Base-by-base conservation (phyloP, 2,888 invertebrate species). In the Beris morrisii region DNA sequence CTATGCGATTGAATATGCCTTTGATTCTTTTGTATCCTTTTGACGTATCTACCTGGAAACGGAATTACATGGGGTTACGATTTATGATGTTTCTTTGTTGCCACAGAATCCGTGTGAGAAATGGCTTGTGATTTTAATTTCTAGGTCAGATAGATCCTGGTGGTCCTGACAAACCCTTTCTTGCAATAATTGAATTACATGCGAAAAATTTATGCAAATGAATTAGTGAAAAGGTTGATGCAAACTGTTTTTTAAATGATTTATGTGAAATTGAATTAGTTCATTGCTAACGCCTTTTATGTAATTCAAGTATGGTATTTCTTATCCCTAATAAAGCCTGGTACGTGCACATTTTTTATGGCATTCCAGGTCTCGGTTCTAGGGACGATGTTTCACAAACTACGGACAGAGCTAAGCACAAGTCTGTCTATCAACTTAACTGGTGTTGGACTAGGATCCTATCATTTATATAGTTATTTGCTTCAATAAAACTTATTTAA, bases 1-100 rank as follows among this genome's bases (percentile, higher is more conserved):
- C 54, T 59, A 15, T 45, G 65, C 68, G 15, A 52, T 61, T 52
- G 68, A 65, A 65, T 68, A 56, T 68, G 61, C 68, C 59, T 59
- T 65, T 61, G 65, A 56, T 56, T 68, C 58, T 55, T 66, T 61
- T 56, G 55, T 45, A 46, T 61, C 55, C 50, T 50, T 22, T 61
- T 61, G 52, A 46, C n/a, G 31, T 12, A 30, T 22, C 50, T 61
- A 61, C 61, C 61, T 61, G 61, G 61, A 6, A 46, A 28, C 50
- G 28, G 28, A 5, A 11, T 38, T 58, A 2, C 45, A 28, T 28
- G 46, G 61, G 61, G 52, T 61, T 50, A 52, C 61, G 52, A 65
- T 68, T 68, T 65, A 68, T 65, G 65, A 65, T 61, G 53, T 46
- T 59, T 59, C 65, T 64, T 68, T 68, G 68, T 68, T 65, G 61